Percentiles rank a stretch among this genome's conserved stretches.
Evolutionary conservation across 2,113 vertebrate genomes (phyloP).

Genomic region (Phaetusa simplex): DNA sequence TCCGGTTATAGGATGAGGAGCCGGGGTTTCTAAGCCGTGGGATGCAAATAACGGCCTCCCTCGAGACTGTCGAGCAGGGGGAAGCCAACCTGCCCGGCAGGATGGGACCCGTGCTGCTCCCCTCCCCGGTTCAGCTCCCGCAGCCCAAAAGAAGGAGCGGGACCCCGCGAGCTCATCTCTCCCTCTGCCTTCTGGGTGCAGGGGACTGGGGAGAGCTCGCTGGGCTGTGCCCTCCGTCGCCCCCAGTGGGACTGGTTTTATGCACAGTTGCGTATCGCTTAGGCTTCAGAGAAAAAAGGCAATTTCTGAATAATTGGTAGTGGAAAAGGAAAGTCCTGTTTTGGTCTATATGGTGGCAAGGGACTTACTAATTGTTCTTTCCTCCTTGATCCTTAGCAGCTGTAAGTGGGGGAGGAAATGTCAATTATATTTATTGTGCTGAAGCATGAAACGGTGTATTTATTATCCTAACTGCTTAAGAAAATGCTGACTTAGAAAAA

Average conservation of each 20-base stretch:
- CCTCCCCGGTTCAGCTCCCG: not conserved
- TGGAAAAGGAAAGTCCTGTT: not conserved
- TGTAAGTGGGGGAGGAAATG: conserved; percentile 5
- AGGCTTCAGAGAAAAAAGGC: not conserved
- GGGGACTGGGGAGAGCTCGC: not conserved
- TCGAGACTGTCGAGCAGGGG: not conserved
- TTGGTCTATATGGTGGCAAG: not conserved
- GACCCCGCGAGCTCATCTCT: fast-evolving
- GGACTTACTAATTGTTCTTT: conserved; percentile 33
- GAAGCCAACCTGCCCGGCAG: not conserved
- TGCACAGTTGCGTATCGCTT: not conserved
- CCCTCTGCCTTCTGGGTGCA: not conserved
- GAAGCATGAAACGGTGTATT: not conserved
- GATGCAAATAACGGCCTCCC: conserved; percentile 9
- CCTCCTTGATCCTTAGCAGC: conserved; percentile 21
- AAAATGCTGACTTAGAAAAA: not conserved
- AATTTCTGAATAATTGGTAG: not conserved
- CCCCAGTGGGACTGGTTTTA: not conserved
- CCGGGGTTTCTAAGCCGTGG: not conserved
- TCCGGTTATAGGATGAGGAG: conserved; percentile 41
- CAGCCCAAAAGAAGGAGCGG: not conserved
- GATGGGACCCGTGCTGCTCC: not conserved
- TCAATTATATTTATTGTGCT: not conserved
- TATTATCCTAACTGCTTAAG: not conserved
- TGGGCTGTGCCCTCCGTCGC: not conserved